Base-by-base conservation (phyloP, 1,140 invertebrate genomes). In the Coelopa frigida region DNA sequence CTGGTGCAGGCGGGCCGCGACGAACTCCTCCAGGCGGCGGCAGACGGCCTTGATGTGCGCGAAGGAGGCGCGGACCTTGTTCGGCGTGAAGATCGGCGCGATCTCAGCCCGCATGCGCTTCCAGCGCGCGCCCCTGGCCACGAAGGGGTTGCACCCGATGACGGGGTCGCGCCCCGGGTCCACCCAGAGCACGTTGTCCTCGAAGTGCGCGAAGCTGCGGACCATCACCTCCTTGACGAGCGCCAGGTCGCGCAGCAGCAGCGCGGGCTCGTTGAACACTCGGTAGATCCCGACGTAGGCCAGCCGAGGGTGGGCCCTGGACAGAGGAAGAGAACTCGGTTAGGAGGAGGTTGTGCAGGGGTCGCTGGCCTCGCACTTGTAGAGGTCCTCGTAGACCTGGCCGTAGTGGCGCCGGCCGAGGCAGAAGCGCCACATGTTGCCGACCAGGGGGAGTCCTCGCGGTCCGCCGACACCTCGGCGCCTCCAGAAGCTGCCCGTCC, bases 221-320 rank as follows among this genome's bases (percentile, higher is more conserved):
- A 62, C 31, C 38, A 62, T 48, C 6, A 51, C 2, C 20, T 51
- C 41, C 31, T 51, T 51, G 4, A 48, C 21, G 45, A 51, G 41
- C 10, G 44, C 45, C 2, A 54, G 47, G 17, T 52, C 51, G 2
- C 55, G 49, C 7, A 61, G 15, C 14, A 62, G 35, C 8, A 62
- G 27, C 3, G 58, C 52, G 2, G 59, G 59, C 11, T 57, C 59
- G 40, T 61, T 61, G 17, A 61, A 58, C 11, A 62, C 20, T 0
- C 57, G 56, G 33, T 61, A 62, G 26, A 62, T 55, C 20, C 49
- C 57, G 32, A 62, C 51, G 17, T 57, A 62, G 6, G 27, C 35
- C 27, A 51, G 24, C 2, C 22, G 5, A 4, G 51, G 46, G 40
- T 61, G 17, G 1, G 32, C 41, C 1, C 59, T 61, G 36, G 5